Evolutionary conservation across 2,888 invertebrate species (phyloP), one percentile per base, ranked within the genome.

Genomic region (Eupithecia vulgata): DNA sequence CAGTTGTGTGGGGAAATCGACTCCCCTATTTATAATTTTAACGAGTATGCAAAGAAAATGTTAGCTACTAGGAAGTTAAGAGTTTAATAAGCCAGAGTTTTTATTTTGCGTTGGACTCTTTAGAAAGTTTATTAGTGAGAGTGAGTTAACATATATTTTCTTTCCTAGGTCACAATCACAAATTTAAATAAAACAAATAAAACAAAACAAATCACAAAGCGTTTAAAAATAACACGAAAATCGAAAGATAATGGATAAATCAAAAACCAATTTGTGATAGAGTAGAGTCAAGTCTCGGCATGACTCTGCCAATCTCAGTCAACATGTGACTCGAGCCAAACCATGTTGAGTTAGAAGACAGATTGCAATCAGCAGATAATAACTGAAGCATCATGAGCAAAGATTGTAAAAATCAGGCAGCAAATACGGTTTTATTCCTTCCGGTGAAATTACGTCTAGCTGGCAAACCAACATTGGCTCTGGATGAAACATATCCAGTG

Each of bases 1-100:
- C 21, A 52, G 62, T 62, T 40, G 52, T 13, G 37, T 65, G 37
- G 65, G 65, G 40, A 65, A 64, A 25, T 65, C 13, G 21, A 21
- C 2, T 21, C 37, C 65, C n/a, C 57, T 37, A 40, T 40, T 37
- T 37, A 65, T 65, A 17, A 34, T 64, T 64, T 37, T 1, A 64
- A 35, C 12, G 34, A 15, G 15, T 15, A 34, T 61, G 61, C 61
- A 61, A 61, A 61, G 34, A 61, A 61, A 57, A 57, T 57, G 1
- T 57, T 12, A 25, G 52, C 5, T 57, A 25, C 21, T 25, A 48
- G 48, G 48, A n/a, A n/a, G 48, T 8, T n/a, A 48, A 8, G 30
- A 30, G 30, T 30, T 30, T 30, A 30, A 3, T 30, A 1, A 30
- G 40, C 45, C 0, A 15, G 3, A 17, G 45, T 10, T 45, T 45